Evolutionary conservation across 2,888 invertebrate genomes (phyloP).

Genomic region (Torymus auratus): DNA sequence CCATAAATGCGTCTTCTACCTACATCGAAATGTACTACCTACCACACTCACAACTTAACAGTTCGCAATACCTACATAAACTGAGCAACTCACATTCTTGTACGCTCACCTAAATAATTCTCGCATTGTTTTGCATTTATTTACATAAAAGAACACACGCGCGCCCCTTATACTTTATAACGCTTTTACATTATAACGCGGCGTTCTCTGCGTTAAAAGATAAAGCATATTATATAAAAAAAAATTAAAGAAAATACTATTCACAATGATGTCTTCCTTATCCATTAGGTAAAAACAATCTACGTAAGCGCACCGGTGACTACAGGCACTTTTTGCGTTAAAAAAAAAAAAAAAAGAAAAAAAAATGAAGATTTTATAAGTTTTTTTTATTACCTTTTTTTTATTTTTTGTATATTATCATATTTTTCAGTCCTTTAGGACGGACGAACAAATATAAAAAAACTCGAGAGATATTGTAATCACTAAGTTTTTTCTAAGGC

Average conservation of each 20-base stretch:
- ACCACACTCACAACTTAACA: slow-evolving; percentile 48
- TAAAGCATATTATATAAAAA: slow-evolving; percentile 52
- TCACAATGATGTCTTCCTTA: slow-evolving; percentile 59
- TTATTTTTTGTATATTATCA: slow-evolving; percentile 22
- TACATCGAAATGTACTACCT: slow-evolving; percentile 30
- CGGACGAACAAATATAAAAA: slow-evolving; percentile 41
- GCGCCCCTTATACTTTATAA: slow-evolving; percentile 21
- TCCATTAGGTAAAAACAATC: slow-evolving; percentile 56
- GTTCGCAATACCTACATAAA: slow-evolving; percentile 38
- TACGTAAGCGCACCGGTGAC: slow-evolving; percentile 51
- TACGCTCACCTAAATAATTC: slow-evolving; percentile 37
- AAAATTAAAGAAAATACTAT: slow-evolving; percentile 57
- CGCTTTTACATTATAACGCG: slow-evolving; percentile 50
- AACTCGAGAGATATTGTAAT: slow-evolving; percentile 32
- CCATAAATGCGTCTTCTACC: slow-evolving; percentile 37
- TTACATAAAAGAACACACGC: slow-evolving; percentile 53
- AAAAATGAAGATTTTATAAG: slow-evolving; percentile 19
- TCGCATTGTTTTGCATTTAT: slow-evolving; percentile 37
- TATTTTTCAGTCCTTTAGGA: slow-evolving; percentile 48
- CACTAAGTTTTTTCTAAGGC: slow-evolving; percentile 47
- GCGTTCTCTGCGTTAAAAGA: slow-evolving; percentile 47
- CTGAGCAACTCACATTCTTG: slow-evolving; percentile 47
- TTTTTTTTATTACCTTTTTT: slow-evolving; percentile 43
- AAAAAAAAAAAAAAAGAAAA: slow-evolving; percentile 42
- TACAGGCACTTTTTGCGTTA: slow-evolving; percentile 56